These are phyloP conservation scores for Eledone cirrhosa DNA, from an alignment of 2,888 invertebrate genomes.

Conservation along the genomic window DNA sequence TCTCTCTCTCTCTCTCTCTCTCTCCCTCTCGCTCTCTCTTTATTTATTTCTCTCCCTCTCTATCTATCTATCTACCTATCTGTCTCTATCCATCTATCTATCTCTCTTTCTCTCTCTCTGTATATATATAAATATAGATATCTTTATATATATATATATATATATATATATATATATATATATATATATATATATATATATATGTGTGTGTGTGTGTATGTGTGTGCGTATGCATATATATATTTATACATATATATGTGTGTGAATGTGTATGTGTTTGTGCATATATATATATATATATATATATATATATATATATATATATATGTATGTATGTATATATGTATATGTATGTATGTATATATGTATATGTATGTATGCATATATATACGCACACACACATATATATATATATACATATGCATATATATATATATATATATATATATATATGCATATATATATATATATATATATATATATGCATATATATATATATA, in stretches of 20 bases:
- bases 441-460: neutral
- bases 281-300: no score
- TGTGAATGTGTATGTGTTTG: neutral
- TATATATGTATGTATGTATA: neutral
- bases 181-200: neutral
- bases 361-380: neutral
- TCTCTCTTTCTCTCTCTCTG: no score
- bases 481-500: neutral
- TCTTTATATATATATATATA: no score
- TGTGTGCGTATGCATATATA: neutral
- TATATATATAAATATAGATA: no score
- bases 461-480: neutral
- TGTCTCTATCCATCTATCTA: no score
- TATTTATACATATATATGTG: neutral
- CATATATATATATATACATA: neutral
- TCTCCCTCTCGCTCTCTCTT: no score
- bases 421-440: neutral
- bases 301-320: neutral
- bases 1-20: no score
- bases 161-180: neutral
- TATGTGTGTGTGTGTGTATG: neutral
- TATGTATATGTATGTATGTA: neutral
- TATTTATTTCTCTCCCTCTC: neutral
- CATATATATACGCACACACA: neutral
- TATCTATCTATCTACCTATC: no score